Evolutionary conservation across 2,113 vertebrate genomes (phyloP).

Genomic region (human (Homo sapiens)): GRCh38 chr3:152549501-152550000

Average conservation of each 20-base stretch:
- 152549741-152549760: slow-evolving; percentile 39
- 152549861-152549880: not conserved
- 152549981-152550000: not conserved
- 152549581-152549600: slow-evolving; percentile 51
- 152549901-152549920: not conserved
- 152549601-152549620: slow-evolving; percentile 55
- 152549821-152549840: not conserved
- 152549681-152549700: not conserved
- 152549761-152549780: not conserved
- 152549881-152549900: not conserved
- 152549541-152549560: slow-evolving; percentile 60
- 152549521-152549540: slow-evolving; percentile 65
- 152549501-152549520: slow-evolving; percentile 49
- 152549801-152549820: slow-evolving; percentile 3
- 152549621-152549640: slow-evolving; percentile 24
- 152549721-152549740: slow-evolving; percentile 48
- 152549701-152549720: slow-evolving; percentile 44
- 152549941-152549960: not conserved
- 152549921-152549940: not conserved
- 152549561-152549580: slow-evolving; percentile 41
- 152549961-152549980: not conserved
- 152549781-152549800: not conserved
- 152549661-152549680: slow-evolving; percentile 2
- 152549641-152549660: slow-evolving; percentile 46
- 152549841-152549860: not conserved